These are phyloP conservation scores for Rhabdomys dilectus DNA, from an alignment of 2,113 vertebrate genomes.

Conservation along the genomic window DNA sequence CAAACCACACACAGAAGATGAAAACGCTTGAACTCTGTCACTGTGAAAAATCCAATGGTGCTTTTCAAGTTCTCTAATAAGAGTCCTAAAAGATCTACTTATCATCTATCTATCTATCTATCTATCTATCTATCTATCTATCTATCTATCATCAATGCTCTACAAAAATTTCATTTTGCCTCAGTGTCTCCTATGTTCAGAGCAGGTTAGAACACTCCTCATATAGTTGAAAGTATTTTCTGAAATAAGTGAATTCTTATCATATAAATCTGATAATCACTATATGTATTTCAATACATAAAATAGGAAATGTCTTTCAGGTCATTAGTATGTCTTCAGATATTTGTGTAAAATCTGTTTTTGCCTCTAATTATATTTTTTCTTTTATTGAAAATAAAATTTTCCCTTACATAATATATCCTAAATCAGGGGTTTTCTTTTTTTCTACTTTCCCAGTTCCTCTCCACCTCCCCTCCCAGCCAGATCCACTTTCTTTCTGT, in stretches of 20 bases:
- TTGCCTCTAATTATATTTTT: neutral
- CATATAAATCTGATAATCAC: neutral
- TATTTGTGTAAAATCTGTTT: slow-evolving; percentile 24
- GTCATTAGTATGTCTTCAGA: neutral
- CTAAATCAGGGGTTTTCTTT: neutral
- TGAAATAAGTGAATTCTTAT: neutral
- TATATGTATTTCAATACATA: neutral
- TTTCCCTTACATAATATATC: neutral
- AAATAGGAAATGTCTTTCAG: neutral
- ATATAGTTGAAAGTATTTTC: neutral
- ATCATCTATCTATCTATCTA: neutral
- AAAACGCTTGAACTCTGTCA: slow-evolving; percentile 3
- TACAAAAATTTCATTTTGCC: neutral
- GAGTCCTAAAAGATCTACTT: neutral
- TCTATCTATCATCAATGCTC: neutral
- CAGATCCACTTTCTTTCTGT: neutral
- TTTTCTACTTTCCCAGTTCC: neutral
- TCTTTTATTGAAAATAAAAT: neutral
- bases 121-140: neutral
- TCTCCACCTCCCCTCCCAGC: neutral
- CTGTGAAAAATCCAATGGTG: neutral
- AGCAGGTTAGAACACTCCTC: neutral
- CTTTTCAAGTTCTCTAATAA: neutral
- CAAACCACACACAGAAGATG: slow-evolving; percentile 19
- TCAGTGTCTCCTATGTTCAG: neutral